Evolutionary conservation across 2,888 invertebrate species (phyloP).

Genomic region (Sisyra nigra): DNA sequence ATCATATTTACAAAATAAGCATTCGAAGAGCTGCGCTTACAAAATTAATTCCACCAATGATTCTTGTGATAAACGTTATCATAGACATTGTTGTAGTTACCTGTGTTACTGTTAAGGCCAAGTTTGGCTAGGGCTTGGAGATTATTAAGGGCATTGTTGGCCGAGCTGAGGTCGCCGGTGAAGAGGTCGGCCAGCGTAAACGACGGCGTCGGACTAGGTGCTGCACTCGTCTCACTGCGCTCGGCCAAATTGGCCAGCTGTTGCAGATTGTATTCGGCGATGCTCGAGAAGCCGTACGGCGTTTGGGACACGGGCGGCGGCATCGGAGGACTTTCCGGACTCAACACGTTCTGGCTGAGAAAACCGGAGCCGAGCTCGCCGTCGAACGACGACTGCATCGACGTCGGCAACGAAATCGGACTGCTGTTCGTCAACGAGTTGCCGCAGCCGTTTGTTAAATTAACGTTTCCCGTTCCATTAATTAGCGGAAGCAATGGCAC

Average conservation of each 20-base stretch:
- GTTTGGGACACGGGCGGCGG: slow-evolving; percentile 27
- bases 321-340: slow-evolving; percentile 18
- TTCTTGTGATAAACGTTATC: slow-evolving; percentile 3
- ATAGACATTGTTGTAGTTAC: slow-evolving; percentile 26
- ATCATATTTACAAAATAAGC: slow-evolving; percentile 5
- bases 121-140: slow-evolving; percentile 80
- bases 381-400: slow-evolving; percentile 65
- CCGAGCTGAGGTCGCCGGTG: slow-evolving; percentile 48
- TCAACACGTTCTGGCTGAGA: slow-evolving; percentile 21
- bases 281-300: slow-evolving; percentile 44
- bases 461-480: slow-evolving; percentile 16
- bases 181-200: slow-evolving; percentile 66
- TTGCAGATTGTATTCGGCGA: slow-evolving; percentile 75
- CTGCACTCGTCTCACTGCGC: slow-evolving; percentile 28
- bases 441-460: slow-evolving; percentile 21
- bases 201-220: slow-evolving; percentile 33
- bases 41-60: slow-evolving; percentile 9
- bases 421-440: slow-evolving; percentile 50
- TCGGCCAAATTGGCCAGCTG: slow-evolving; percentile 71
- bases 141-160: slow-evolving; percentile 69
- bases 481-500: slow-evolving; percentile 25
- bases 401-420: slow-evolving; percentile 47
- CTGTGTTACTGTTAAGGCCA: slow-evolving; percentile 44
- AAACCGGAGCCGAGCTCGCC: slow-evolving; percentile 38
- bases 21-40: slow-evolving; percentile 3